Conservation (phyloP, 2,113 vertebrate species). For the Puffinus mauretanicus region DNA sequence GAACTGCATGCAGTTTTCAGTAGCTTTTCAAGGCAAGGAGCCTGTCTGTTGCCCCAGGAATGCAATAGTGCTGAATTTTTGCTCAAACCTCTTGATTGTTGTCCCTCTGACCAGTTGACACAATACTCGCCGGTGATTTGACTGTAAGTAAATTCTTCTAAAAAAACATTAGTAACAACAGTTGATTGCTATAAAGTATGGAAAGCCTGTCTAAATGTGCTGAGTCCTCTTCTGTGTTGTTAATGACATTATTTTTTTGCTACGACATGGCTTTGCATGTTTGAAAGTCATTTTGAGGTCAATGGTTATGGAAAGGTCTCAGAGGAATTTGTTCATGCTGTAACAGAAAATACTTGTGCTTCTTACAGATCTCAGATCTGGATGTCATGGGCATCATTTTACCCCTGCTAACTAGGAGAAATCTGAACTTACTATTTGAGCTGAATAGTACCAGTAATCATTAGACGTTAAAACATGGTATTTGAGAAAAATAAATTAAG, state of each 20-base stretch:
- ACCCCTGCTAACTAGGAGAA: background rate
- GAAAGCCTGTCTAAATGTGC: background rate
- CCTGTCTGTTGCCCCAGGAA: background rate
- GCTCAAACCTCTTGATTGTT: background rate
- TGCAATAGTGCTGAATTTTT: background rate
- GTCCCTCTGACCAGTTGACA: background rate
- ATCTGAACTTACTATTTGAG: background rate
- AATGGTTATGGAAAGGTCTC: background rate
- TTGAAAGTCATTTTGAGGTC: background rate
- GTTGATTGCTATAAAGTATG: background rate
- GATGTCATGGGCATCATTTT: background rate
- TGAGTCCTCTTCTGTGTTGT: background rate
- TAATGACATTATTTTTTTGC: background rate
- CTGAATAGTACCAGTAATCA: background rate
- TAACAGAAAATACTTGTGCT: background rate
- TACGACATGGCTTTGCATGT: background rate
- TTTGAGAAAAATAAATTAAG: background rate
- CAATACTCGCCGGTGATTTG: background rate
- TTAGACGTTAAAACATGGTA: background rate
- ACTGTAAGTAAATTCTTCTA: background rate
- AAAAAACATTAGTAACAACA: background rate
- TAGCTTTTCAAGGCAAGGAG: background rate
- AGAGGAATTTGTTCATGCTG: background rate
- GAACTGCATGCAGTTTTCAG: background rate
- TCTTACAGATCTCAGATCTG: background rate